Evolutionary conservation across 2,113 vertebrate species (phyloP).

Genomic region (Equus quagga): DNA sequence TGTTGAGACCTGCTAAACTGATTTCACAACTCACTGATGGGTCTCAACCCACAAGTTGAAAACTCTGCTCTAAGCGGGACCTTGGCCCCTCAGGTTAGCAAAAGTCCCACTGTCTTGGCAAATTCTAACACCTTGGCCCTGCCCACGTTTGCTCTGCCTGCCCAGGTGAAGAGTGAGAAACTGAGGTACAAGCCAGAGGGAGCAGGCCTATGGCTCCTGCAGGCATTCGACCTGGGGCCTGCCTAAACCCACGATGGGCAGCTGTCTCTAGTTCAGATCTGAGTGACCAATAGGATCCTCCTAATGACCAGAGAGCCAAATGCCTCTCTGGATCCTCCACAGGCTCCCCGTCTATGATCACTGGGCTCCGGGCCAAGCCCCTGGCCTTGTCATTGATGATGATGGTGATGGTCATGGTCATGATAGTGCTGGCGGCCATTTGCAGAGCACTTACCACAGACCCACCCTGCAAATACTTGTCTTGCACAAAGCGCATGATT

Average conservation of each 20-base stretch:
- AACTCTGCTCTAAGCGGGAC: not conserved
- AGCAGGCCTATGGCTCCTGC: not conserved
- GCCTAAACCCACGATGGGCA: rapidly evolving
- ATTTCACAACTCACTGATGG: not conserved
- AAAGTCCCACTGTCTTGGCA: not conserved
- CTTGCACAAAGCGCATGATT: not conserved
- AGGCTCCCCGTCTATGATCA: too few relatives aligned
- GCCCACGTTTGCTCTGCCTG: not conserved
- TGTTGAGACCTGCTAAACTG: not conserved
- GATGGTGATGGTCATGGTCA: rapidly evolving
- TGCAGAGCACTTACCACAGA: not conserved
- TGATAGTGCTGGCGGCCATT: too few relatives aligned
- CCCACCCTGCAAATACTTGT: not conserved
- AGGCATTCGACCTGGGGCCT: not conserved
- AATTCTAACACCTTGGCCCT: not conserved
- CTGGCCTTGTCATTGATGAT: not conserved
- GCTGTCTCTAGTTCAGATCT: not conserved
- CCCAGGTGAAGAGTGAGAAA: not conserved
- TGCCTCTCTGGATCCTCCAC: not conserved
- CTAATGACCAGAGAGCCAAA: not conserved
- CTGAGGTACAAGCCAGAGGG: not conserved
- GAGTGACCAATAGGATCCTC: not conserved
- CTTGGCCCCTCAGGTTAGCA: not conserved
- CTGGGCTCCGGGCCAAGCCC: not conserved
- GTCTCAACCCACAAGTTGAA: not conserved